Evolutionary conservation across 2,888 invertebrate species (phyloP).

Genomic region (Erebia epiphron): DNA sequence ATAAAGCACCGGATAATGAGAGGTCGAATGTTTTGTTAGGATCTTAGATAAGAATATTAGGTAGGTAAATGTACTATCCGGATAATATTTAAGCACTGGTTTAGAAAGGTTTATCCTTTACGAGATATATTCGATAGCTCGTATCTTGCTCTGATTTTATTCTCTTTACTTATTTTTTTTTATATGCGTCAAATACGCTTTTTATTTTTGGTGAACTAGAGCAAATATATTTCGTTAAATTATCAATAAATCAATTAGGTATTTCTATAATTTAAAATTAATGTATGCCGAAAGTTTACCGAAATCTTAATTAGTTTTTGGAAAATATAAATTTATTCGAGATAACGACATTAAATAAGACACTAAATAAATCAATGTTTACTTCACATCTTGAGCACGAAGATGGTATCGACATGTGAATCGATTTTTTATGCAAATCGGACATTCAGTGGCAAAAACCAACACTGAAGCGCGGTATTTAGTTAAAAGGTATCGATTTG

Average conservation of each 20-base stretch:
- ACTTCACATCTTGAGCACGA: conserved; percentile 24
- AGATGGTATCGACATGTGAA: conserved; percentile 27
- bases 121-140: not conserved
- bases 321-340: conserved; percentile 11
- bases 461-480: conserved; percentile 46
- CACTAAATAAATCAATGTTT: conserved; percentile 23
- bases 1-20: conserved; percentile 4
- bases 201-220: not conserved
- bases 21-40: conserved; percentile 16
- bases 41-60: conserved; percentile 13
- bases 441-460: conserved; percentile 39
- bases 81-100: conserved; percentile 10
- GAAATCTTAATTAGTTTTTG: conserved; percentile 6
- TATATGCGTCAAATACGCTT: not conserved
- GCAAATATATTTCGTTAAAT: not conserved
- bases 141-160: not conserved
- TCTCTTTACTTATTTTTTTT: not conserved
- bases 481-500: conserved; percentile 68
- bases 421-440: conserved; percentile 37
- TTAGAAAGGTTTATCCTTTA: conserved; percentile 6
- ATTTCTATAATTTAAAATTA: conserved; percentile 1
- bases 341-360: conserved; percentile 4
- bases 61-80: not conserved
- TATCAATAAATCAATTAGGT: not conserved
- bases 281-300: not conserved